These are phyloP conservation scores for Leucopternis melanops DNA, from an alignment of 2,113 vertebrate species.

Conservation along the genomic window DNA sequence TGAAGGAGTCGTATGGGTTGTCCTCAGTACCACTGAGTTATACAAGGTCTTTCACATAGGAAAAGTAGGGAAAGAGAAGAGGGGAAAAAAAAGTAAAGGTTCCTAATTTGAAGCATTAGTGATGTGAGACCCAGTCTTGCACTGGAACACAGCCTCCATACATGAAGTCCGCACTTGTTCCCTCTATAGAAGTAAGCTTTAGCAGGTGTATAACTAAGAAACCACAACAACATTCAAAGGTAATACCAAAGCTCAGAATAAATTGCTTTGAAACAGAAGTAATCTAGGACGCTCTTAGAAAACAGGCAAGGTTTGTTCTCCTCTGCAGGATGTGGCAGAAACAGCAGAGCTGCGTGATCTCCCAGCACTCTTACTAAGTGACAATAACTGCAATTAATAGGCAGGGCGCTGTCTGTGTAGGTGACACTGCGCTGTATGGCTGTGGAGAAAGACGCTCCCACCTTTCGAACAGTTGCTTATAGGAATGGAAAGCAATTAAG, in stretches of 20 bases:
- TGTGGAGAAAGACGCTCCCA: not conserved
- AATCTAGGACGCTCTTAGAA: not conserved
- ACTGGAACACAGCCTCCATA: not conserved
- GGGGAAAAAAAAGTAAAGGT: not conserved
- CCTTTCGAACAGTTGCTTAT: not conserved
- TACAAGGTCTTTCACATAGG: not conserved
- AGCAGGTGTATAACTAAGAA: not conserved
- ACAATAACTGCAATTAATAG: not conserved
- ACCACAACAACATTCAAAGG: not conserved
- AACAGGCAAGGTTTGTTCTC: not conserved
- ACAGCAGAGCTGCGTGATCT: not conserved
- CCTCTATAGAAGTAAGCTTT: not conserved
- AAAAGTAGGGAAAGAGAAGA: not conserved
- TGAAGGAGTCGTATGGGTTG: not conserved
- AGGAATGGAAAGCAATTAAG: not conserved
- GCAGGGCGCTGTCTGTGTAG: not conserved
- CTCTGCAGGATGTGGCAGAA: not conserved
- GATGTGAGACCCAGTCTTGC: not conserved
- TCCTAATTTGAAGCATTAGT: not conserved
- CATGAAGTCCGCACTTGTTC: rapidly evolving
- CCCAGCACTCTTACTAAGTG: not conserved
- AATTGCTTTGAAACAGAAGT: not conserved
- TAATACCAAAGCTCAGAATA: not conserved
- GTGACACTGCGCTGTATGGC: not conserved
- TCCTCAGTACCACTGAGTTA: not conserved